A percentile compares a stretch with the other conserved stretches of the same genome.
Conservation (phyloP, 2,797 vertebrate species). For the Austrolebias charrua region DNA sequence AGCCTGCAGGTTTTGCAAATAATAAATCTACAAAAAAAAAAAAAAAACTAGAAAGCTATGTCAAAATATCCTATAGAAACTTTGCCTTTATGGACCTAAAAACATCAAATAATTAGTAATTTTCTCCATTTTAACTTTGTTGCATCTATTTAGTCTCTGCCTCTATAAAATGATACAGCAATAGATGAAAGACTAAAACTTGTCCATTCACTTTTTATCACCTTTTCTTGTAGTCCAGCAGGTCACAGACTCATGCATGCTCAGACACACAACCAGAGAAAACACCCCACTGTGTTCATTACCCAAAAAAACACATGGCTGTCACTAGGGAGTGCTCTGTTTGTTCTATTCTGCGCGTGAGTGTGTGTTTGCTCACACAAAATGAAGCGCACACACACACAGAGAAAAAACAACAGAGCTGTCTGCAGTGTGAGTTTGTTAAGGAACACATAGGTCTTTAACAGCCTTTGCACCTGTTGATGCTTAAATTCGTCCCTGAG, state of each 20-base stretch:
- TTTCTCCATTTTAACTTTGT: neutral
- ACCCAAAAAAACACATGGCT: slow-evolving; percentile 60
- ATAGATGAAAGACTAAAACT: slow-evolving; percentile 31
- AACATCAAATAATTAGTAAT: neutral
- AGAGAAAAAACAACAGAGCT: slow-evolving; percentile 33
- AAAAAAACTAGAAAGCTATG: no score
- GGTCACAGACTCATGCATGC: slow-evolving; percentile 58
- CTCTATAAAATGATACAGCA: slow-evolving; percentile 10
- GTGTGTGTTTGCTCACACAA: slow-evolving; percentile 4
- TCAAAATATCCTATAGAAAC: neutral
- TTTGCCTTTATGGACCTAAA: neutral
- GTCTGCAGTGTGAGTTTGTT: slow-evolving; percentile 38
- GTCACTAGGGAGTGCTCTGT: slow-evolving; percentile 45
- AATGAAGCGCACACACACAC: slow-evolving; percentile 41
- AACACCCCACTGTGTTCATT: slow-evolving; percentile 60
- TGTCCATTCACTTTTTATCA: slow-evolving; percentile 42
- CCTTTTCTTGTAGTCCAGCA: slow-evolving; percentile 55
- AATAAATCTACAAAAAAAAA: no score
- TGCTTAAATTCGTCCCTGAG: slow-evolving; percentile 63
- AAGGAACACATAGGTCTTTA: slow-evolving; percentile 57
- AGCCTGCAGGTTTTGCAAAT: no score
- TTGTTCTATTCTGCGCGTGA: slow-evolving; percentile 51
- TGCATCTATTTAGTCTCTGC: neutral
- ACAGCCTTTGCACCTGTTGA: slow-evolving; percentile 69
- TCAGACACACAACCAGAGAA: slow-evolving; percentile 62